Evolutionary conservation across 2,888 invertebrate species (phyloP).

Genomic region (Dusona sp.): DNA sequence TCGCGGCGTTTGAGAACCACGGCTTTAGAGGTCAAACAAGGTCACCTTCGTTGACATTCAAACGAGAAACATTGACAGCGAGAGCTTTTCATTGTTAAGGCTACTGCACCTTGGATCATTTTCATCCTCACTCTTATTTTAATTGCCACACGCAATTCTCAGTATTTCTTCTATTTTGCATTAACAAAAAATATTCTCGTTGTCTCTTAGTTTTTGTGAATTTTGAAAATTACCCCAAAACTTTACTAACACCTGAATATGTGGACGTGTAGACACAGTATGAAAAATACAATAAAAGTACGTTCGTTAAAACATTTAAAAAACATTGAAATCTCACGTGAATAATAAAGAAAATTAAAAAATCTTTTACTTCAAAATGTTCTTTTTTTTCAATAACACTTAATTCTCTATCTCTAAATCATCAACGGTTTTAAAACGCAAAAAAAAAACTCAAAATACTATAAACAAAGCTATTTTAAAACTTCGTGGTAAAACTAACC

Average conservation of each 20-base stretch:
- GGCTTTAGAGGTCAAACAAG: slow-evolving; percentile 78
- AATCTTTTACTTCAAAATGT: neutral
- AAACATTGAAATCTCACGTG: neutral
- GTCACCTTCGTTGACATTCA: slow-evolving; percentile 80
- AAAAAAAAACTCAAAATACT: neutral
- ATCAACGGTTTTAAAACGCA: neutral
- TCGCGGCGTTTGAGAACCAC: slow-evolving; percentile 74
- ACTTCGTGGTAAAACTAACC: neutral
- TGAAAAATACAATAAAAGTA: neutral
- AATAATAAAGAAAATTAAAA: neutral
- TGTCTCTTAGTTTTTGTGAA: neutral
- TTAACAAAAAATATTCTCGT: neutral
- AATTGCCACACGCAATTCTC: neutral
- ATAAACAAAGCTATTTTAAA: neutral
- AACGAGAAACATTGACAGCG: slow-evolving; percentile 66
- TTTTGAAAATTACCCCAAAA: neutral
- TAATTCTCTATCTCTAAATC: neutral
- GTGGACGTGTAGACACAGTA: neutral
- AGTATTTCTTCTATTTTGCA: neutral
- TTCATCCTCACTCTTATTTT: neutral
- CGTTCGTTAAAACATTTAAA: neutral
- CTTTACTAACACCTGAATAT: neutral
- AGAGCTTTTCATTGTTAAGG: slow-evolving; percentile 69
- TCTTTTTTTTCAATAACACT: neutral
- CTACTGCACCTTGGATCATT: slow-evolving; percentile 50